Base-by-base conservation (phyloP, 2,797 vertebrate genomes). In the Mormyrus proboscirostris region DNA sequence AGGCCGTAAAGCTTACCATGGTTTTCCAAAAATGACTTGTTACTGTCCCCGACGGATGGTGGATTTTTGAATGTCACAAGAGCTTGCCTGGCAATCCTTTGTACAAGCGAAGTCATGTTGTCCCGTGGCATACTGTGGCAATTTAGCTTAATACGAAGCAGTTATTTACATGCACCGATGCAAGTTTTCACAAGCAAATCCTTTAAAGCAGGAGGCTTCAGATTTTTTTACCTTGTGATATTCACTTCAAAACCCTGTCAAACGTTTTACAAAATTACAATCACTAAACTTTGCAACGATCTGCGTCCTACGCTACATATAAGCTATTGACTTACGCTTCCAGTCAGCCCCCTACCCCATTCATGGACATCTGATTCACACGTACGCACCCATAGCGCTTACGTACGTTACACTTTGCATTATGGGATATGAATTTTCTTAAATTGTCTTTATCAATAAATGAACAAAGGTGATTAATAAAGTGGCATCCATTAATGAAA, bases 21-120 rank as follows among this genome's bases (percentile, higher is more conserved):
- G 90, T 97, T 96, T 90, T 98, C 97, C 25, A 94, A 86, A 93
- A 97, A 98, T 3, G 93, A 86, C 1, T 94, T 95, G 0, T 91
- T 94, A 0, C 90, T 89, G 3, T 94, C 95, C 2, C 95, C 93
- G 0, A 92, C 47, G 19, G 93, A 92, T 2, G 93, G 91, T 3
- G 94, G 88, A 53, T 50, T 93, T 55, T 95, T 93, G 95, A 98
- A 99, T 19, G 98, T 98, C 89, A 94, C 47, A 2, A 97, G 95
- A 1, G 98, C 98, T 94, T 98, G 98, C 25, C 96, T 96, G 19
- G 97, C 98, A 88, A 99, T 96, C 92, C 95, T 96, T 93, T 99
- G 98, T n/a, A 98, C 96, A 65, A 98, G 90, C 91, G 97, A 97
- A 92, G 94, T 95, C 97, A 98, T 98, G 93, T 92, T 93, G 95